Evolutionary conservation across 23 tunicate genomes (phyloP).

Genomic region (Styela plicata): DNA sequence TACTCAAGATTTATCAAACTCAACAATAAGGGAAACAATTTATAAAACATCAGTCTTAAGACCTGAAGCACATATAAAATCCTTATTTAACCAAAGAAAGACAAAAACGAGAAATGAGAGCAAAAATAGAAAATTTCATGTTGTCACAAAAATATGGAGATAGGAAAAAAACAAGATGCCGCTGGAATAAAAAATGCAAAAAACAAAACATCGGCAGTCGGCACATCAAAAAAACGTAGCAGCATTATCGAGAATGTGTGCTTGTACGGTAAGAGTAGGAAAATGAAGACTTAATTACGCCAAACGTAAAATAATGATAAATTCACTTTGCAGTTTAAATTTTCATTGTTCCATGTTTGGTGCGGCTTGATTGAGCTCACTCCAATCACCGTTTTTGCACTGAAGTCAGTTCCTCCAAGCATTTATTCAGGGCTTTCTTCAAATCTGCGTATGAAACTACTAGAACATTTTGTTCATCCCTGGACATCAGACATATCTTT

Average conservation of each 20-base stretch:
- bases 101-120: neutral
- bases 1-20: neutral
- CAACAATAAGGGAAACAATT: neutral
- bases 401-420: constrained; percentile 65
- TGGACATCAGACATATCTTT: constrained; percentile 84
- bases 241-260: neutral
- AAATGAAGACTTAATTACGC: neutral
- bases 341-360: neutral
- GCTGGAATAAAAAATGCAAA: neutral
- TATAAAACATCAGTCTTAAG: neutral
- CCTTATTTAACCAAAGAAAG: neutral
- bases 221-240: neutral
- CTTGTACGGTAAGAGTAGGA: neutral
- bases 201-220: neutral
- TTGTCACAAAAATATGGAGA: neutral
- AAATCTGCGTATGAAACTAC: constrained; percentile 93
- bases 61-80: neutral
- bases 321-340: neutral
- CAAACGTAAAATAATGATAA: neutral
- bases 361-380: neutral
- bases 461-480: constrained; percentile 92
- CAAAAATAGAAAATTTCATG: neutral
- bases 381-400: neutral
- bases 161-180: neutral
- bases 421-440: constrained; percentile 78